Evolutionary conservation across 1,140 invertebrate species (phyloP), one percentile per base, ranked within the genome.

Genomic region (Diachasma alloeum): DNA sequence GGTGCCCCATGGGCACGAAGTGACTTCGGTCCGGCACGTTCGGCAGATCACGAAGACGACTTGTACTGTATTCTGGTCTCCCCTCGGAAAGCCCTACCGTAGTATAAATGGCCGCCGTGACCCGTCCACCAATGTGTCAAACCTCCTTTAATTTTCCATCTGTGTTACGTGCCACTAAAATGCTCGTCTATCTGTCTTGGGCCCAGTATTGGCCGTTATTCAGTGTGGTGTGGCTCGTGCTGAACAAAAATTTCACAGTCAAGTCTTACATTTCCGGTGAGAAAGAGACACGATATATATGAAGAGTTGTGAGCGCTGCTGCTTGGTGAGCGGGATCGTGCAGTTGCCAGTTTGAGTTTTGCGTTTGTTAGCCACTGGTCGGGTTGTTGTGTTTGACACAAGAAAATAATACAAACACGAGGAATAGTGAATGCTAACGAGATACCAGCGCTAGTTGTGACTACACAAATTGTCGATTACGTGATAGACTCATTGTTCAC

Each of bases 71-170:
- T 53, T 53, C 48, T 53, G n/a, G n/a, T 31, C 31, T 31, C 31
- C 31, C 31, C 31, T 13, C 39, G 9, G 39, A 42, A 42, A 42
- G 39, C 39, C 39, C 39, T 42, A 42, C 9, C 9, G 39, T 13
- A 63, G 59, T 63, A 63, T 26, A 63, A 83, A 85, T 85, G 84
- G 84, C 84, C 78, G 83, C 82, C 81, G 81, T 84, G 82, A 85
- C 80, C 80, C 78, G 69, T 59, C 73, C 76, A 75, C 76, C 78
- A 76, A 79, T 80, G 78, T 81, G 83, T 83, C 83, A 83, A 85
- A 81, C 78, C 82, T 82, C 76, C 74, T 83, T 81, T 81, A 84
- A 82, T 81, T 82, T 84, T 76, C 48, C 74, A 74, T 74, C 15
- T 75, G 80, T 81, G 78, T 79, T 78, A 75, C 72, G 37, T 66